Evolutionary conservation across 2,888 invertebrate genomes (phyloP), one percentile per base, ranked within the genome.

Genomic region (Dexiosoma caninum): DNA sequence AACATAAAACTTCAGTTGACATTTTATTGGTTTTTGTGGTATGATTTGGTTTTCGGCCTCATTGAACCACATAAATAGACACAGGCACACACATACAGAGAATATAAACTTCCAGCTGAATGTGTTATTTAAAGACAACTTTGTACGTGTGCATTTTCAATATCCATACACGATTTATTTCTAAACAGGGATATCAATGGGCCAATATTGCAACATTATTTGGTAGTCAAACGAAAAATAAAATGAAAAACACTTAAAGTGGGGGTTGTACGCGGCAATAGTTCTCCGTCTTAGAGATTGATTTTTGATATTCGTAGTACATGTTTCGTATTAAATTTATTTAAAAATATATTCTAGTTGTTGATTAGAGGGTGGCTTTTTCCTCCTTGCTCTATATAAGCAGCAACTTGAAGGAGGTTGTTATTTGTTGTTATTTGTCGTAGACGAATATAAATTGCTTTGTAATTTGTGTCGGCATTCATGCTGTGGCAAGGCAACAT

Each of bases 381-480:
- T 16, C 1, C 16, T n/a, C n/a, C 5, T 57, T 21, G 53, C 42
- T 37, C 67, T 30, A 21, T 55, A 2, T 6, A 9, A 35, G 14
- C 14, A 44, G 12, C 6, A 30, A 27, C 8, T 16, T 21, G 46
- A n/a, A n/a, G n/a, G 21, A 27, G 44, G 5, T 44, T 69, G 30
- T 78, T 75, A 51, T 27, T 78, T 55, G n/a, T 70, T 49, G 64
- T 64, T n/a, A n/a, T n/a, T n/a, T 70, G 70, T 57, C 49, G 64
- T 42, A 71, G 70, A 64, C 77, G 70, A 57, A 74, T 71, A 83
- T 83, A 83, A 84, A 88, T 87, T 87, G 87, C 85, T 85, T 85
- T 84, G 88, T 87, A 88, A 87, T 88, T 88, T 87, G 86, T 86
- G 84, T 84, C 78, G 83, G 77, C 72, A 79, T 76, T 83, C 77